Conservation (phyloP, 2,888 invertebrate species). For the Neoscelio sp. region DNA sequence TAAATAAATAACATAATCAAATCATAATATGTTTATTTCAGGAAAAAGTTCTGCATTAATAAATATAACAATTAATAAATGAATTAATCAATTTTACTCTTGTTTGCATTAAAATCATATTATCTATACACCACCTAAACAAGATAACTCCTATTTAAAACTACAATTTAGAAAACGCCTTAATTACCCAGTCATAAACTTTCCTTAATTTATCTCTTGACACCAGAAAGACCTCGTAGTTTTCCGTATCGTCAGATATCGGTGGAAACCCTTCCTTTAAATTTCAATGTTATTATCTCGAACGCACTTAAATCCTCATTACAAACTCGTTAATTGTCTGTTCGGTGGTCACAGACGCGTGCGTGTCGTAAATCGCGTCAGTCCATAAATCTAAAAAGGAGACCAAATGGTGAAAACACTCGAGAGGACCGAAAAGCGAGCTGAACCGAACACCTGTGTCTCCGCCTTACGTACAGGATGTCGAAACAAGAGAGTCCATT, state of each 20-base stretch:
- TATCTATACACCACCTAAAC: no score
- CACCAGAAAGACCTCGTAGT: conserved; percentile 32
- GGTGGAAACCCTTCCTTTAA: conserved; percentile 24
- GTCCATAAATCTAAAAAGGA: conserved; percentile 38
- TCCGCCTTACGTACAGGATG: conserved; percentile 38
- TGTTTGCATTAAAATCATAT: no score
- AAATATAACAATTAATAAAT: no score
- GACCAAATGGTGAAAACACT: conserved; percentile 4
- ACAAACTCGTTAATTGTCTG: conserved; percentile 56
- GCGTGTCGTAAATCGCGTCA: conserved; percentile 12
- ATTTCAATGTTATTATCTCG: conserved; percentile 51
- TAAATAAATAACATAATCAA: no score
- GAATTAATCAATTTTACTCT: no score
- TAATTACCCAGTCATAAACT: conserved; percentile 47
- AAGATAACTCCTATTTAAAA: conserved; percentile 18
- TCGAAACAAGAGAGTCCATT: conserved; percentile 62
- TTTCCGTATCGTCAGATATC: conserved; percentile 33
- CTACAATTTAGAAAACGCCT: conserved; percentile 9
- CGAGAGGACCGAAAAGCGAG: conserved; percentile 6
- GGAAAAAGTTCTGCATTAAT: no score
- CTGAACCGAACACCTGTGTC: conserved; percentile 33
- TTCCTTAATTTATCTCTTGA: conserved; percentile 33
- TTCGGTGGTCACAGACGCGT: conserved; percentile 24
- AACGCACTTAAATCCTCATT: conserved; percentile 41
- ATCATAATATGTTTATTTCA: no score